These are phyloP conservation scores for Corvus hawaiiensis DNA, from an alignment of 2,113 vertebrate genomes.

Conservation along the genomic window DNA sequence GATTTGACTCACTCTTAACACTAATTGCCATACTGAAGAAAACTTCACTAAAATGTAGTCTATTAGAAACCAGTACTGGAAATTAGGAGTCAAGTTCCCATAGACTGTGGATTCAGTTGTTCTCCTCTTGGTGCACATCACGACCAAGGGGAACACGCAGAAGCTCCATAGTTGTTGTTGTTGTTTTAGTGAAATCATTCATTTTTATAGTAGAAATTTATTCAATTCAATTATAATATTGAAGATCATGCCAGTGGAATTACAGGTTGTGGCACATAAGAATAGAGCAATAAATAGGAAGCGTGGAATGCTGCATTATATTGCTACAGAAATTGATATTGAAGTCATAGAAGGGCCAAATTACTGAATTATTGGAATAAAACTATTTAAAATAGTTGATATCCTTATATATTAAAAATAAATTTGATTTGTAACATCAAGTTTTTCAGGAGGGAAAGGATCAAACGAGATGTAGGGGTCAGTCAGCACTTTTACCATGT, in stretches of 20 bases:
- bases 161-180: neutral
- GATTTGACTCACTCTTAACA: constrained; percentile 24
- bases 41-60: neutral
- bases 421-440: neutral
- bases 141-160: neutral
- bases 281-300: neutral
- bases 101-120: neutral
- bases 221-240: neutral
- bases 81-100: neutral
- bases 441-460: neutral
- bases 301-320: neutral
- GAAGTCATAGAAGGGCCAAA: neutral
- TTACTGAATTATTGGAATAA: neutral
- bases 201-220: neutral
- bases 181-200: neutral
- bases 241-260: neutral
- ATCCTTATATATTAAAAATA: neutral
- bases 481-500: neutral
- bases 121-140: neutral
- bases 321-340: neutral
- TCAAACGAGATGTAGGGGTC: neutral
- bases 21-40: constrained; percentile 37
- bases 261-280: neutral
- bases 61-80: neutral
- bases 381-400: neutral